Base-by-base conservation (phyloP, 2,113 vertebrate species). In the Sigmodon hispidus region DNA sequence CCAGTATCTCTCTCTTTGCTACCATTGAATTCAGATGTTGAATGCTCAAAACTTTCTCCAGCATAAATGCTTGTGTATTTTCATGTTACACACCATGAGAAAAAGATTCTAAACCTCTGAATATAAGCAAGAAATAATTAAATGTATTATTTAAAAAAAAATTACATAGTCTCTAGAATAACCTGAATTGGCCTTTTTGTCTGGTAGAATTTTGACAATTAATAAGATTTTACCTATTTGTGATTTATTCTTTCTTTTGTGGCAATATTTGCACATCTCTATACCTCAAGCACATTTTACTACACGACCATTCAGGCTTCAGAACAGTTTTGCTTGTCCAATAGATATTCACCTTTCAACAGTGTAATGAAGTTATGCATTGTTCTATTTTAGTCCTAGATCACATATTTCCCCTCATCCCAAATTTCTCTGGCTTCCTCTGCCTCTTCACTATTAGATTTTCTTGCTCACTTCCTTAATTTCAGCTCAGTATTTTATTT, bases 401-500 rank as follows among this genome's bases (percentile, higher is more conserved):
- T 73, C 7, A 90, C 22, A 24, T 63, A 48, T 43, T 65, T 43
- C 21, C 10, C 22, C 10, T 63, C 69, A 95, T 63, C 36, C 52
- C 24, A 73, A 80, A 69, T 76, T 88, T 90, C 12, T 95, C 61
- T 72, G 52, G 34, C 29, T 87, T 40, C 4, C 40, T 84, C 19
- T 70, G 22, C 5, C 59, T 73, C 9, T 1, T 13, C 29, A 59
- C n/a, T 63, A 45, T 80, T 94, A 72, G 40, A 77, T 72, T 2
- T 79, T 89, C 50, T 8, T 45, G 45, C 10, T 93, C 57, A 43
- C 9, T 70, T 67, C 59, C 40, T 89, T 91, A 61, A 81, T 50
- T 43, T 92, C 76, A 95, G 8, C 31, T 76, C 79, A 93, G 72
- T 70, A 65, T 93, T 88, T 95, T n/a, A n/a, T n/a, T n/a, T n/a